Percentiles rank a stretch among this genome's conserved stretches.
Conservation (phyloP, 2,888 invertebrate species). For the Cabera pusaria region DNA sequence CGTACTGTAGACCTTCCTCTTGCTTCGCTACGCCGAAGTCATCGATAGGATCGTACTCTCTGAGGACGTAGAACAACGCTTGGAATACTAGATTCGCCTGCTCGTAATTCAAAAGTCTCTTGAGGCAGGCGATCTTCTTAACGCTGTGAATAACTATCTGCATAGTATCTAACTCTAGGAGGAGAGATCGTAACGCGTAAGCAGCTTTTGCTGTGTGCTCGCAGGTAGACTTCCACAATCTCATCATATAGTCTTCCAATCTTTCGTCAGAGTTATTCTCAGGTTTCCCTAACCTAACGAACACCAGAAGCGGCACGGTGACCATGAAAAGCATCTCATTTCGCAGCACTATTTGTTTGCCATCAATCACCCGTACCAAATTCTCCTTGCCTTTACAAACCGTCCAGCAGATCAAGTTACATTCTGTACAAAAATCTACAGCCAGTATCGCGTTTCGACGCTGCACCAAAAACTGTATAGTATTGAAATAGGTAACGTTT, state of each 20-base stretch:
- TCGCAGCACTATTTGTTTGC: constrained; percentile 67
- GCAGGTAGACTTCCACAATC: constrained; percentile 84
- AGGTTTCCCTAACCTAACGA: constrained; percentile 47
- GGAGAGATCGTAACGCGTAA: constrained; percentile 83
- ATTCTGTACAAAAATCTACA: constrained; percentile 61
- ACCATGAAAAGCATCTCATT: constrained; percentile 85
- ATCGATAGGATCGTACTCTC: constrained; percentile 73
- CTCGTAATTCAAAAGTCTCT: constrained; percentile 82
- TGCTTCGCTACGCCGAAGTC: constrained; percentile 44
- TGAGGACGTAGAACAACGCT: constrained; percentile 83
- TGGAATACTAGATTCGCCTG: constrained; percentile 86
- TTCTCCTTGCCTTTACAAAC: constrained; percentile 50
- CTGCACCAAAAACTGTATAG: constrained; percentile 50
- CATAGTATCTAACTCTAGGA: constrained; percentile 66
- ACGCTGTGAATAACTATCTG: constrained; percentile 78
- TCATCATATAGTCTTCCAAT: constrained; percentile 83
- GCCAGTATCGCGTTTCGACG: constrained; percentile 52
- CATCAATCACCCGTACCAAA: constrained; percentile 30
- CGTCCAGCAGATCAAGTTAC: constrained; percentile 54
- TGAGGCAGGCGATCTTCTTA: constrained; percentile 81
- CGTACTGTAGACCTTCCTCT: constrained; percentile 36
- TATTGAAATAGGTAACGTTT: constrained; percentile 57
- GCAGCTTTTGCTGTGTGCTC: constrained; percentile 85
- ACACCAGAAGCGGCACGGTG: constrained; percentile 84
- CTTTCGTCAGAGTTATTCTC: constrained; percentile 63